Base-by-base conservation (phyloP, 35 echinoderm and acorn worm genomes). In the Lytechinus variegatus region DNA sequence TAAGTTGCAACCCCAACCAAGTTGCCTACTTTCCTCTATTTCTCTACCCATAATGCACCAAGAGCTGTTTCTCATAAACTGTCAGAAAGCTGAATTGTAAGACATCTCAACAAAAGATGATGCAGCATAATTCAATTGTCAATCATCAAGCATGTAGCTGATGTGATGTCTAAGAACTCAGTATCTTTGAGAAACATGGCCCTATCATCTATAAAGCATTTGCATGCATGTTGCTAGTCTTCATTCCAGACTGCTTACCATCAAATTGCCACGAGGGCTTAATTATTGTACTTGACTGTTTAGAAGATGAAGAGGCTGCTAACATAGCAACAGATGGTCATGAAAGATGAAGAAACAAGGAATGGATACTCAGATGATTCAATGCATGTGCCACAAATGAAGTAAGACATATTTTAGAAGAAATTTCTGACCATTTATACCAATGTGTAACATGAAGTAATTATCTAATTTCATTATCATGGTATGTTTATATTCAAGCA, bases 251-350 rank as follows among this genome's bases (percentile, higher is more conserved):
- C 88, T 54, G 28, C 88, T 90, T 90, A 90, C 88, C 88, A 90
- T 90, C 88, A 21, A 90, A 90, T 54, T 90, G 88, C 88, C 88
- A 90, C 13, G 88, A 90, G 27, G 88, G 88, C 29, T 90, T 90
- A 54, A 54, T 90, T 14, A 54, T 44, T 14, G 88, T 90, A 90
- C 88, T 54, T 12, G 88, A 54, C 52, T 44, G 88, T 90, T 90
- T 90, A 16, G 88, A 90, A 10, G 88, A 90, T 14, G 88, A 90
- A 9, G 88, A 90, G 9, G 88, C 88, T 29, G 88, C 88, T 52
- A 54, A 3, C 88, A 90, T 90, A 33, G 29, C 14, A 27, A 90
- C n/a, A 21, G 29, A 90, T 44, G 52, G 27, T 52, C 24, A 90
- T 16, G 29, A 90, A 29, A 90, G 88, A 90, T 44, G 88, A 90